A percentile compares a stretch with the other conserved stretches of the same genome.
These are phyloP conservation scores for Tupaia chinensis DNA, from an alignment of 2,113 vertebrate genomes.

Conservation along the genomic window DNA sequence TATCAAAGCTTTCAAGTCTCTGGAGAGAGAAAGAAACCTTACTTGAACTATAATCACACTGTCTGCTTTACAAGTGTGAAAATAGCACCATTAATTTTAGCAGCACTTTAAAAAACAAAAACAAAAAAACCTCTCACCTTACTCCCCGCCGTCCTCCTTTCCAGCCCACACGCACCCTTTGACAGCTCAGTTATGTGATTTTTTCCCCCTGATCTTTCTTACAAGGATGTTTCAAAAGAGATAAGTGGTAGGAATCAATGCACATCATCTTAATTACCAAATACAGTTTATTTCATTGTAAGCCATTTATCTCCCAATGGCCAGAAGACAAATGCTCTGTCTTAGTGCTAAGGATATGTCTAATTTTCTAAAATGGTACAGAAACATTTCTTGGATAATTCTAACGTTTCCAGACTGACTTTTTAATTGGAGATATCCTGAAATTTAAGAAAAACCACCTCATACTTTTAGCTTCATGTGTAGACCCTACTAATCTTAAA, in stretches of 20 bases:
- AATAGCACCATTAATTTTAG: conserved; percentile 53
- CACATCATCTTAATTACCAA: conserved; percentile 73
- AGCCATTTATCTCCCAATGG: conserved; percentile 55
- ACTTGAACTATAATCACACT: neutral
- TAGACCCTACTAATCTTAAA: neutral
- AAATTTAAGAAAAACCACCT: neutral
- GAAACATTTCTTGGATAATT: neutral
- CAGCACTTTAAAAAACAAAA: neutral
- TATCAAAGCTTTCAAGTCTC: neutral
- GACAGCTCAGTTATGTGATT: conserved; percentile 17
- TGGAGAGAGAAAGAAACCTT: neutral
- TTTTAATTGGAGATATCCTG: conserved; percentile 21
- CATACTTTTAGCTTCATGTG: neutral
- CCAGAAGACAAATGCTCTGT: neutral
- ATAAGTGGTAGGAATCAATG: conserved; percentile 55
- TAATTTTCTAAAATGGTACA: neutral
- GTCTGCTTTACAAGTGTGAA: conserved; percentile 30
- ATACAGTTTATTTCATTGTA: conserved; percentile 60
- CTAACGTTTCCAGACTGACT: neutral
- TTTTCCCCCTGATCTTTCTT: conserved; percentile 44
- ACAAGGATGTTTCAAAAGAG: conserved; percentile 60
- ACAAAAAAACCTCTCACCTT: neutral
- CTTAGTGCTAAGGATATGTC: neutral
- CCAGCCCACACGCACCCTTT: neutral
- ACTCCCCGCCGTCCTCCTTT: neutral